Percentiles rank a stretch among this genome's conserved stretches.
phyloP scores from a whole-genome alignment of 2,797 vertebrate genomes.

The Ctenochaetus hawaiiensis region DNA sequence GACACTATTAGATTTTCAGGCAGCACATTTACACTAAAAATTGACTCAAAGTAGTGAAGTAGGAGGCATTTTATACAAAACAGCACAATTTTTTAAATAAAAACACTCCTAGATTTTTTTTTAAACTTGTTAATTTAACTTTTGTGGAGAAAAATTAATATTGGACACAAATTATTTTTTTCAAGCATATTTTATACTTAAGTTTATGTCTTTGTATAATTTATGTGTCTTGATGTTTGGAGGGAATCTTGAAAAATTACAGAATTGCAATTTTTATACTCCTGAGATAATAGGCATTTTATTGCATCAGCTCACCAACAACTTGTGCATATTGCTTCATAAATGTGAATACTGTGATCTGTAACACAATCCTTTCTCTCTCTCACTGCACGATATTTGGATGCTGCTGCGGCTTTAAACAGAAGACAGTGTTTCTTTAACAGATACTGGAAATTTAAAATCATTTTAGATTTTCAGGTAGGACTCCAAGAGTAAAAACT shows the following conservation, averaged over 20 bases:
- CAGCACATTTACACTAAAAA: neutral
- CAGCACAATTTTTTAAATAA: neutral
- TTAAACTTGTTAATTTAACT: neutral
- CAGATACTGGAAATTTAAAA: no score
- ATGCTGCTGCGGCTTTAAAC: neutral
- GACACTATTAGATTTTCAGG: neutral
- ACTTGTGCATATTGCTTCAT: neutral
- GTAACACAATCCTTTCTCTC: neutral
- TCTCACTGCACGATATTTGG: neutral
- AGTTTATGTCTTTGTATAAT: neutral
- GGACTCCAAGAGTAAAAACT: neutral
- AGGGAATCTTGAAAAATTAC: neutral
- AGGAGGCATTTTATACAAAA: neutral
- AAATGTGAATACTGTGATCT: neutral
- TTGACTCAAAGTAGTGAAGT: neutral
- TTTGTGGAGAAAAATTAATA: neutral
- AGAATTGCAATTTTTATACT: neutral
- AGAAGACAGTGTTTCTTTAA: neutral
- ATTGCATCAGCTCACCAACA: neutral
- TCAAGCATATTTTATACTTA: neutral
- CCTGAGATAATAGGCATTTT: no score
- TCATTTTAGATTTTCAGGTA: no score
- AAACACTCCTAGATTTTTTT: slow-evolving; percentile 1
- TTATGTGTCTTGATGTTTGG: neutral
- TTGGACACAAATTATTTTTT: neutral